Percentiles rank a stretch among this genome's conserved stretches.
phyloP scores from a whole-genome alignment of 2,797 vertebrate genomes.

The Clarias platycephalus region DNA sequence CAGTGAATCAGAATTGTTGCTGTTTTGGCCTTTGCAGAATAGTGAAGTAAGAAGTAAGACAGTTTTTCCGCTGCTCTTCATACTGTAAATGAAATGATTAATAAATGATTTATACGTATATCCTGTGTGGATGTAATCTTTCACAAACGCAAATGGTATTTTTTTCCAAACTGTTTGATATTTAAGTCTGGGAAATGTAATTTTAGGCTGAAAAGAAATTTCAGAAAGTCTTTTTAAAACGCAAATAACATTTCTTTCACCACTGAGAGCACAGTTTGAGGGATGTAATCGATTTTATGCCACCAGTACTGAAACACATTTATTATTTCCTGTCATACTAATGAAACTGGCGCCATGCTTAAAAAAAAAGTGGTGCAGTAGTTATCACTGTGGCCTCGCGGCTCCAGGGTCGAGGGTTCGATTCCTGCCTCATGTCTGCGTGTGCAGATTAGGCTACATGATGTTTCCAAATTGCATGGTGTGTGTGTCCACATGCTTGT shows the following conservation, averaged over 20 bases:
- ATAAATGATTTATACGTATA: not conserved
- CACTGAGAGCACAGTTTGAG: not conserved
- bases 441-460: too few relatives aligned
- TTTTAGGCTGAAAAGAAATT: not conserved
- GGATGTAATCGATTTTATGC: not conserved
- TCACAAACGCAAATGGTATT: not conserved
- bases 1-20: not conserved
- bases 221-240: not conserved
- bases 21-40: not conserved
- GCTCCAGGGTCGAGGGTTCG: too few relatives aligned
- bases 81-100: not conserved
- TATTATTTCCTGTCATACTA: constrained; percentile 1
- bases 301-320: not conserved
- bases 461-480: too few relatives aligned
- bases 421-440: too few relatives aligned
- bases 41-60: not conserved
- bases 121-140: not conserved
- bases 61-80: not conserved
- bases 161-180: not conserved
- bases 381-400: too few relatives aligned
- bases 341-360: too few relatives aligned
- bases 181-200: not conserved
- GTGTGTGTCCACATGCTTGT: too few relatives aligned
- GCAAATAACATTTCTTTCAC: not conserved
- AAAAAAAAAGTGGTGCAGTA: too few relatives aligned